Evolutionary conservation across 2,113 vertebrate species (phyloP), one percentile per base, ranked within the genome.

Genomic region (Theristicus caerulescens): DNA sequence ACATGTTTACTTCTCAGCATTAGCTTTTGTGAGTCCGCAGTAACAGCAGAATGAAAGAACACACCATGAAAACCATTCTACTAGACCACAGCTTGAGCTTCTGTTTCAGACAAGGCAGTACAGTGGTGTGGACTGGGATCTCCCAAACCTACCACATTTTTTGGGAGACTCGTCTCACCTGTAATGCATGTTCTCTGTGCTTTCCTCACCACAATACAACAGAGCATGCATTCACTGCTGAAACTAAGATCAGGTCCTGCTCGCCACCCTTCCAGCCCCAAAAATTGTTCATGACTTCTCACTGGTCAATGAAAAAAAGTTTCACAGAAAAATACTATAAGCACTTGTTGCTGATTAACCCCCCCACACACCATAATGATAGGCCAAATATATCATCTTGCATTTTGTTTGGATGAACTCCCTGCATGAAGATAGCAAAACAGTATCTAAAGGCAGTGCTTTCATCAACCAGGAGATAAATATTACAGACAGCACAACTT

Each of bases 301-400:
- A 72, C 1, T 11, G 24, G 29, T 42, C 42, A 79, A 11, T 15
- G 16, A 47, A 64, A 47, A 64, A 44, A 88, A 21, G 21, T 59
- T 84, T 31, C 65, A 78, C 17, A 55, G 67, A 62, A 78, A 93
- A 70, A 77, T 9, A 77, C 46, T 42, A 6, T 20, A 29, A 71
- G 47, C 44, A 77, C 16, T n/a, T 38, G 49, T 11, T 4, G 2
- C 29, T 34, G 9, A 80, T 65, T 65, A 86, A 66, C 15, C 26
- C 22, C 55, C 29, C 58, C 22, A n/a, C 2, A 13, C 34, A 65
- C n/a, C 1, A 1, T 64, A 73, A 69, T 5, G 16, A 74, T 0
- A 62, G 38, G 22, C 54, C 70, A 70, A 29, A 26, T n/a, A 18
- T 6, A 51, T 11, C 21, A 71, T 34, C 64, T 40, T 77, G 64